Conservation (phyloP, 2,113 vertebrate genomes). For the Solea solea region DNA sequence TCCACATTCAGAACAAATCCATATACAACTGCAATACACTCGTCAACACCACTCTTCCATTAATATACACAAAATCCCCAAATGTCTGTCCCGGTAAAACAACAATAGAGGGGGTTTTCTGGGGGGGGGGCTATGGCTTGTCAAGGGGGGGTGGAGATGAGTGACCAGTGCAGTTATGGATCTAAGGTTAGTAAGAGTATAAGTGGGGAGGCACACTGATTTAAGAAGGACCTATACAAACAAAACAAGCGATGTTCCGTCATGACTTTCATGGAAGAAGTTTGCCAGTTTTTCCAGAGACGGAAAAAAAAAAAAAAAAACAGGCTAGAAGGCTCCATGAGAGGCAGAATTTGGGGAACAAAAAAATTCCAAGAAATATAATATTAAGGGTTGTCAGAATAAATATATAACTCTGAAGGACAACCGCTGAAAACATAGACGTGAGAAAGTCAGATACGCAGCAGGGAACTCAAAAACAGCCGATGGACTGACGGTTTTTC, state of each 20-base stretch:
- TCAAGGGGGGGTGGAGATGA: constrained; percentile 76
- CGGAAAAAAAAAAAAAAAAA: constrained; percentile 14
- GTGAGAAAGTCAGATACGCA: constrained; percentile 72
- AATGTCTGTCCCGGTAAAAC: constrained; percentile 83
- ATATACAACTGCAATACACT: constrained; percentile 84
- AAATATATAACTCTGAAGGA: constrained; percentile 81
- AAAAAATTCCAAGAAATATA: constrained; percentile 74
- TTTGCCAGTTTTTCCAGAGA: constrained; percentile 32
- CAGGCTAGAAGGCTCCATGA: constrained; percentile 64
- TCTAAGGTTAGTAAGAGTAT: constrained; percentile 70
- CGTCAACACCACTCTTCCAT: constrained; percentile 84
- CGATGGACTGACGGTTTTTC: constrained; percentile 66
- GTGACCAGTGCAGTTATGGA: constrained; percentile 67
- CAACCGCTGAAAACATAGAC: constrained; percentile 78
- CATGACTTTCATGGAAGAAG: constrained; percentile 63
- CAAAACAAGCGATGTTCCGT: constrained; percentile 73
- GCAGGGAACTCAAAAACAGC: constrained; percentile 66
- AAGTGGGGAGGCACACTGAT: constrained; percentile 81
- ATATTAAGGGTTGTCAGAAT: constrained; percentile 70
- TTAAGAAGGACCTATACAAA: constrained; percentile 76
- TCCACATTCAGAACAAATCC: constrained; percentile 87
- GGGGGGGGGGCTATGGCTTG: constrained; percentile 81
- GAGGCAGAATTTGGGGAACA: constrained; percentile 74
- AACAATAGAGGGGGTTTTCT: constrained; percentile 66
- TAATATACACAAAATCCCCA: constrained; percentile 84